Evolutionary conservation across 1,140 invertebrate species (phyloP).

Genomic region (Sminthurides bifidus): DNA sequence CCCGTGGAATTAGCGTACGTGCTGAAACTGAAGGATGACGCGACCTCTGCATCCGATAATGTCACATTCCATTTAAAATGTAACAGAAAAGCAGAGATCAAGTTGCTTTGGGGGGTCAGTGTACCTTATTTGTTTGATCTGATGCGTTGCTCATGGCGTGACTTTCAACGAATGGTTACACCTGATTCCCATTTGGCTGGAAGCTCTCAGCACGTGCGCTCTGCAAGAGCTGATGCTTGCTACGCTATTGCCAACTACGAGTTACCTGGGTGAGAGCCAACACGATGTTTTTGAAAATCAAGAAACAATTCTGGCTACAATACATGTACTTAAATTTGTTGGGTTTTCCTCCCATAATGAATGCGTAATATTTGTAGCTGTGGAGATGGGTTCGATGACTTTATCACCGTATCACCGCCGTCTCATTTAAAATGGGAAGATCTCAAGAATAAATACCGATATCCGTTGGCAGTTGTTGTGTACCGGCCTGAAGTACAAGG

Average conservation of each 20-base stretch:
- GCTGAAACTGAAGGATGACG: constrained; percentile 1
- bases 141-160: constrained; percentile 7
- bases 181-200: not conserved
- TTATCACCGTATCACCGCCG: constrained; percentile 4
- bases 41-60: not conserved
- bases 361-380: no score
- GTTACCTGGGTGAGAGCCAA: no score
- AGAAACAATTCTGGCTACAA: no score
- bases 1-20: constrained; percentile 12
- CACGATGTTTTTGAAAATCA: no score
- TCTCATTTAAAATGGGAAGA: constrained; percentile 20
- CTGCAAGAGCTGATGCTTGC: no score
- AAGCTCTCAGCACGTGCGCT: not conserved
- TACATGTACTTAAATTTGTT: no score
- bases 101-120: constrained; percentile 9
- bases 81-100: not conserved
- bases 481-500: not conserved
- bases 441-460: constrained; percentile 17
- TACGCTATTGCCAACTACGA: no score
- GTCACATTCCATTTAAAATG: constrained; percentile 9
- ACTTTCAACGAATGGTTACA: not conserved
- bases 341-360: no score
- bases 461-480: constrained; percentile 13
- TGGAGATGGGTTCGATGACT: not conserved
- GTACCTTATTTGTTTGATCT: constrained; percentile 11